Conservation (phyloP, 2,888 invertebrate genomes). For the Megalurothrips usitatus region DNA sequence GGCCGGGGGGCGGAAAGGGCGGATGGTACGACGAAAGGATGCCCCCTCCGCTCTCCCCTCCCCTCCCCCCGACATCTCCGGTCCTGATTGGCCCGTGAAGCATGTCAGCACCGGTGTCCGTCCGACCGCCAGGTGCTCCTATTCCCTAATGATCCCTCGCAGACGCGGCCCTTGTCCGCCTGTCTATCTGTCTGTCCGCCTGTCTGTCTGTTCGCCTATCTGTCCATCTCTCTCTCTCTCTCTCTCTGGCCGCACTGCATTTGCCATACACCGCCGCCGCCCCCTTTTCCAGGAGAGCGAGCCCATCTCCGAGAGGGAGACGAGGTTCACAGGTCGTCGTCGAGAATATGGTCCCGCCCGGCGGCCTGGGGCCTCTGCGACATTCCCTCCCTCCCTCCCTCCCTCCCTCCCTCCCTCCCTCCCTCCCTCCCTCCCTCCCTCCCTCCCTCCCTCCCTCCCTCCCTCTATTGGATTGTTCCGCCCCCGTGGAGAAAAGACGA, state of each 20-base stretch:
- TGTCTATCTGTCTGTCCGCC: no score
- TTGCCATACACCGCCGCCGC: no score
- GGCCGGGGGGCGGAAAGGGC: not conserved
- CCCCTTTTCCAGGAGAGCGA: no score
- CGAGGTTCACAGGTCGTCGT: not conserved
- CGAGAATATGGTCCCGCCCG: not conserved
- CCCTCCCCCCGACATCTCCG: not conserved
- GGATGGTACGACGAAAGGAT: not conserved
- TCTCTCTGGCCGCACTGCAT: no score
- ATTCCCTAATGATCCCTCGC: no score
- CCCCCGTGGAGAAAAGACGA: not conserved
- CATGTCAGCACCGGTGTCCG: no score
- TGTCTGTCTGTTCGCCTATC: no score
- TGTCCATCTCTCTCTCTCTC: no score
- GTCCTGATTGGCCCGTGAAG: no score
- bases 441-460: not conserved
- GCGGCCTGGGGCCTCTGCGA: not conserved
- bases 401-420: not conserved
- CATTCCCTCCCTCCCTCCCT: not conserved
- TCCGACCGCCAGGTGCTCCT: no score
- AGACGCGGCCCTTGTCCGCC: no score
- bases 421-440: not conserved
- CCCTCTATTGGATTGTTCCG: conserved; percentile 4
- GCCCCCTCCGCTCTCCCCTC: not conserved
- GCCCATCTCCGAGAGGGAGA: not conserved